Base-by-base conservation (phyloP, 2,113 vertebrate genomes). In the Egretta garzetta region DNA sequence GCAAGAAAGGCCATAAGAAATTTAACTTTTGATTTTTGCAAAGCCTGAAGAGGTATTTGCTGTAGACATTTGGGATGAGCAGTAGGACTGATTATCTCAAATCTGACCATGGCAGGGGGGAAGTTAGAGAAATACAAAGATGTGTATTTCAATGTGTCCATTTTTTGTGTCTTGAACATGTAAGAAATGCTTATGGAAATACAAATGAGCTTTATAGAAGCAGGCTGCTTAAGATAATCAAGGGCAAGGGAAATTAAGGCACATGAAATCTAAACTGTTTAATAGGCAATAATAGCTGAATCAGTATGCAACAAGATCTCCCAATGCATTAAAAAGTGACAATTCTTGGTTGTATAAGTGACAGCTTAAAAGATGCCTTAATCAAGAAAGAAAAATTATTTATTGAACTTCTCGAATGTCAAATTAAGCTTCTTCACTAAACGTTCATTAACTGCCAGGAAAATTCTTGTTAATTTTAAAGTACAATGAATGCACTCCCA, bases 281-380 rank as follows among this genome's bases (percentile, higher is more conserved):
- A 95, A 95, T 35, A 95, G 70, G 72, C 70, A 93, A 53, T 94
- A 95, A 95, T 8, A 93, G 79, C 75, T 64, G 33, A 96, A 71
- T 91, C 79, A 73, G 85, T 91, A 90, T 56, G 83, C 39, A 95
- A 53, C 23, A 74, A 55, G 63, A 82, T 49, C 73, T 72, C 62
- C 20, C 76, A 82, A 24, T 77, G 77, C 58, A 41, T 84, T 90
- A 90, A 80, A 90, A 86, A 82, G 88, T 49, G 30, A 37, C 71
- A 89, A 83, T 27, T 62, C 58, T 75, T 64, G 82, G 60, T 73
- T 84, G 52, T 62, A 21, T 80, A 96, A 95, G 23, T 83, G 86
- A 94, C 64, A 96, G 80, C 26, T 82, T 91, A 89, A 73, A 93
- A 84, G 60, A 89, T 52, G 56, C 39, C 79, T 93, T 96, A 96